A percentile compares a stretch with the other conserved stretches of the same genome.
phyloP scores from a whole-genome alignment of 2,888 invertebrate species.

The Bembecia ichneumoniformis region DNA sequence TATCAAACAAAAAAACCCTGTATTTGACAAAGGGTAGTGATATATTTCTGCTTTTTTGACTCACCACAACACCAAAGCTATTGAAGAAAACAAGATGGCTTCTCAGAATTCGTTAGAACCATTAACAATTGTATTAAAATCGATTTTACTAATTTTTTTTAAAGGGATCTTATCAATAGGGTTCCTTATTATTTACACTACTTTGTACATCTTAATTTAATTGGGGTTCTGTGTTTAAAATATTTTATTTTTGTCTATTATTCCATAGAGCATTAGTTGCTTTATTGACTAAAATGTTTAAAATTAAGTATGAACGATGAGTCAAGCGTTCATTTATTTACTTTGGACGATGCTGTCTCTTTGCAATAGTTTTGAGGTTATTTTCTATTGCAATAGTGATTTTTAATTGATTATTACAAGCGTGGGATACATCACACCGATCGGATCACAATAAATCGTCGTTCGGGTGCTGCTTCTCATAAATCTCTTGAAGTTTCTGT shows the following conservation, averaged over 20 bases:
- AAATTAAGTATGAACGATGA: neutral
- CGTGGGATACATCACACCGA: neutral
- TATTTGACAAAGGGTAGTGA: neutral
- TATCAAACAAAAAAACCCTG: neutral
- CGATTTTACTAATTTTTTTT: no score
- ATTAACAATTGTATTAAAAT: no score
- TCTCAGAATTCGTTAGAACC: no score
- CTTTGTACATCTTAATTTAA: neutral
- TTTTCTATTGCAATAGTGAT: no score
- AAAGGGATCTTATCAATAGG: no score
- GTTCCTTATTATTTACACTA: neutral
- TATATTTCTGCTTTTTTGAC: neutral
- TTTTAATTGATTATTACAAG: neutral
- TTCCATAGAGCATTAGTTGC: no score
- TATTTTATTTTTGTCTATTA: no score
- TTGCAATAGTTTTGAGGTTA: no score
- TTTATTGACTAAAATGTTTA: no score
- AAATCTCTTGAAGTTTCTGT: constrained; percentile 58
- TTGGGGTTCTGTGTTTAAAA: constrained; percentile 5
- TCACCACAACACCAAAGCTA: neutral
- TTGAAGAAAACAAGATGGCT: no score
- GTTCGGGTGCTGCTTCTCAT: constrained; percentile 47
- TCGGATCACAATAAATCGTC: constrained; percentile 48
- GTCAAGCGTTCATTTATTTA: no score
- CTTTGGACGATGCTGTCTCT: no score